Evolutionary conservation across 92 coral and sea anemone genomes (phyloP).

Genomic region (Actinostola sp.): DNA sequence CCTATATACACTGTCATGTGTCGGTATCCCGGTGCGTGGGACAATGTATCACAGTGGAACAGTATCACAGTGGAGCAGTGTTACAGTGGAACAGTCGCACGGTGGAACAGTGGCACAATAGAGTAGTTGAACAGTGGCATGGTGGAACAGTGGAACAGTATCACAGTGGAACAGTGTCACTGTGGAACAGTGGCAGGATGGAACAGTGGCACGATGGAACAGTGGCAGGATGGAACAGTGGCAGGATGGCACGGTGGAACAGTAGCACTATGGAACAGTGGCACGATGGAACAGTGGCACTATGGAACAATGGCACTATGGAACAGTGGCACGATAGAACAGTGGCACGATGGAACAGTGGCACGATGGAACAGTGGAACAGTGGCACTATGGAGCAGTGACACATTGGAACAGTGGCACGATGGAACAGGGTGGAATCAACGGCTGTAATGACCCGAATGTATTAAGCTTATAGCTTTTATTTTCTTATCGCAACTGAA

Average conservation of each 20-base stretch:
- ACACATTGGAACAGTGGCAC: too few relatives aligned
- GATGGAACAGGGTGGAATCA: too few relatives aligned
- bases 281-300: not conserved
- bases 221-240: not conserved
- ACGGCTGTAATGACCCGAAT: too few relatives aligned
- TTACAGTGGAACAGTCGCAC: too few relatives aligned
- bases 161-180: not conserved
- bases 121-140: not conserved
- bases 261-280: conserved; percentile 1
- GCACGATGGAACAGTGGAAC: not conserved
- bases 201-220: conserved; percentile 5
- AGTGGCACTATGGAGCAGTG: not conserved
- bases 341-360: not conserved
- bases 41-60: too few relatives aligned
- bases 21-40: not conserved
- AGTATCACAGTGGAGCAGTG: not conserved
- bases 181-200: conserved; percentile 1
- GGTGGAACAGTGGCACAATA: too few relatives aligned
- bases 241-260: not conserved
- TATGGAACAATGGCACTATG: conserved; percentile 3
- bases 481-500: too few relatives aligned
- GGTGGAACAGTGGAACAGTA: not conserved
- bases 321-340: not conserved
- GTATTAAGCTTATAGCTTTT: too few relatives aligned
- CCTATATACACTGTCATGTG: too few relatives aligned